Base-by-base conservation (phyloP, 1,140 invertebrate species). In the Drosophila subobscura region DNA sequence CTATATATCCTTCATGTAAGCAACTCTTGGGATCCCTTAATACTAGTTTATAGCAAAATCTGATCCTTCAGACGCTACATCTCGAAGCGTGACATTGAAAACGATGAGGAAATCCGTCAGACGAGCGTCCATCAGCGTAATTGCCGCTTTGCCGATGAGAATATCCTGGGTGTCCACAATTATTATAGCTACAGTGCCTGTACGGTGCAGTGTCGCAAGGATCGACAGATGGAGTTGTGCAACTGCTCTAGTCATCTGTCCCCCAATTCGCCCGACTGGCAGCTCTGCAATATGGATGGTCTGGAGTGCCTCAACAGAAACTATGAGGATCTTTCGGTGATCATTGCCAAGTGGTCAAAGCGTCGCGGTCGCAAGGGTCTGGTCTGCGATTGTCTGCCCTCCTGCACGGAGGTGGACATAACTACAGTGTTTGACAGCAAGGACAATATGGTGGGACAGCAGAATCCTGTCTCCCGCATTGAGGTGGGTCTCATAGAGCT, bases 111-210 rank as follows among this genome's bases (percentile, higher is more conserved):
- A 12, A 93, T 94, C 1, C 91, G 93, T 1, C 77, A 93, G 6
- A 93, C 94, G 4, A 91, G 92, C 12, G 92, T 94, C 0, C 83
- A 91, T 3, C 94, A 94, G 73, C 81, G 93, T 16, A 93, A 81
- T 64, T 95, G 95, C 78, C 93, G 94, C 7, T 95, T 95, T 70
- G 93, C 92, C 0, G 93, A 95, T 52, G 95, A 95, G 89, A 94
- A 94, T 57, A 92, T 92, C 53, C 80, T 95, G 40, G 90, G 94
- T 14, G 93, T 95, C 0, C 94, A 95, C 83, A 91, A 88, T 0
- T 92, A 93, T 72, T 95, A 95, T 60, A 95, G 94, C 25, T 95
- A 95, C 73, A 94, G 94, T 10, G 94, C 94, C 0, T 95, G 95
- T 74, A 94, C 94, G 0, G 94, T 95, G 0, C 94, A 95, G 71